Conservation (phyloP, 2,113 vertebrate species). For the Tragelaphus imberbis region DNA sequence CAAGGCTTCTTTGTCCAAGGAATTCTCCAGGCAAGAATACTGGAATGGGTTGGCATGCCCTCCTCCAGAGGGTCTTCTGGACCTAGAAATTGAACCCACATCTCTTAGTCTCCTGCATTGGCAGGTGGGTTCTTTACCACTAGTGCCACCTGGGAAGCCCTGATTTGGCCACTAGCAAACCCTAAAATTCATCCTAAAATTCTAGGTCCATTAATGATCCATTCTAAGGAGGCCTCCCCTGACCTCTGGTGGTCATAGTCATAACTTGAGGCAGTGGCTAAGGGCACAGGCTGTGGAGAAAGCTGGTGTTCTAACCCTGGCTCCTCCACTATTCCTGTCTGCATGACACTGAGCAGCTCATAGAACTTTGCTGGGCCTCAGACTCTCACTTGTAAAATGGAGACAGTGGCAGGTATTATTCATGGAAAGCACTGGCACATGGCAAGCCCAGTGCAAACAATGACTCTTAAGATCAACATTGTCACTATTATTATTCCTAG, state of each 20-base stretch:
- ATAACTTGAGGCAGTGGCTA: not conserved
- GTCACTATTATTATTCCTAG: not conserved
- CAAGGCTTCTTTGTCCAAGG: not conserved
- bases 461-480: not conserved
- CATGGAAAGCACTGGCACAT: not conserved
- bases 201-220: not conserved
- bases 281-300: not conserved
- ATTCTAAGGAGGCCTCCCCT: not conserved
- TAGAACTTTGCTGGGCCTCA: not conserved
- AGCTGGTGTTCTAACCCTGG: not conserved
- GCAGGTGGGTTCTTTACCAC: not conserved
- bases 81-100: not conserved
- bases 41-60: not conserved
- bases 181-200: not conserved
- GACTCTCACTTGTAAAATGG: not conserved
- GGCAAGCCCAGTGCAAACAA: not conserved
- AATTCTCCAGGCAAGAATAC: not conserved
- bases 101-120: not conserved
- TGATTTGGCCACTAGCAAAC: not conserved
- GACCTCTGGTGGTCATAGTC: not conserved
- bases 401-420: not conserved
- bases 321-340: not conserved
- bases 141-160: not conserved
- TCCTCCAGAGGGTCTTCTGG: not conserved
- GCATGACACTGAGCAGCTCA: not conserved